Percentiles rank a stretch among this genome's conserved stretches.
Evolutionary conservation across 2,888 invertebrate species (phyloP).

Genomic region (Ferrisia virgata): DNA sequence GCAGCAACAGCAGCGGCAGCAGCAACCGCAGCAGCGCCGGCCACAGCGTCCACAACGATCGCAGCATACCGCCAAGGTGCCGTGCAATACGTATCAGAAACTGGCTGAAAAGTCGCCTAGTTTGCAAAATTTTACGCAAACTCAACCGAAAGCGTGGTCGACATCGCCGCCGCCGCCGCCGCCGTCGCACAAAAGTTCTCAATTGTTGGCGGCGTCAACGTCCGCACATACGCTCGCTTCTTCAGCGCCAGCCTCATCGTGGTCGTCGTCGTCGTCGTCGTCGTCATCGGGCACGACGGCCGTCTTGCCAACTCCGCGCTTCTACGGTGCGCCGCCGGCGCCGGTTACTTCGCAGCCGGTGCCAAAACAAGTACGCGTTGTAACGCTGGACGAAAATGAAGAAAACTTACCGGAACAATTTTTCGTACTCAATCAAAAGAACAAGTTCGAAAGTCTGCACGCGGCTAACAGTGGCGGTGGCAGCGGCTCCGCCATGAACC

Average conservation of each 20-base stretch:
- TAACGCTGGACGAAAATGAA: constrained; percentile 1
- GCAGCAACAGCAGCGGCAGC: not conserved
- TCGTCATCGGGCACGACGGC: too few relatives aligned
- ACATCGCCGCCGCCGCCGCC: too few relatives aligned
- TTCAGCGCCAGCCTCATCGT: too few relatives aligned
- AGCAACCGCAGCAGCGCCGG: not conserved
- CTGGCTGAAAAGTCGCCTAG: constrained; percentile 30
- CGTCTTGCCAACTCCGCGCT: too few relatives aligned
- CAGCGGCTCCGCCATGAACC: too few relatives aligned
- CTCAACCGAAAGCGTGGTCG: not conserved
- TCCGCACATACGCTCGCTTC: too few relatives aligned
- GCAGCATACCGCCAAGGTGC: too few relatives aligned
- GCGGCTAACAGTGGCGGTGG: not conserved
- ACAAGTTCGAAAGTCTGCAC: constrained; percentile 31
- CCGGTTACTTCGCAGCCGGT: not conserved
- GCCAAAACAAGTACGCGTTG: not conserved
- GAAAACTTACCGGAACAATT: constrained; percentile 39
- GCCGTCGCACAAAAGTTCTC: not conserved
- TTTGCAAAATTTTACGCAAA: constrained; percentile 31
- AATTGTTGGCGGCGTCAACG: not conserved
- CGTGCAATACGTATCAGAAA: constrained; percentile 36
- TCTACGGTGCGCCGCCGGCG: not conserved
- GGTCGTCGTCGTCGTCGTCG: too few relatives aligned
- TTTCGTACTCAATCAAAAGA: constrained; percentile 30
- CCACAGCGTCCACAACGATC: not conserved